Evolutionary conservation across 2,888 invertebrate genomes (phyloP), one percentile per base, ranked within the genome.

Genomic region (Taenaris catops): DNA sequence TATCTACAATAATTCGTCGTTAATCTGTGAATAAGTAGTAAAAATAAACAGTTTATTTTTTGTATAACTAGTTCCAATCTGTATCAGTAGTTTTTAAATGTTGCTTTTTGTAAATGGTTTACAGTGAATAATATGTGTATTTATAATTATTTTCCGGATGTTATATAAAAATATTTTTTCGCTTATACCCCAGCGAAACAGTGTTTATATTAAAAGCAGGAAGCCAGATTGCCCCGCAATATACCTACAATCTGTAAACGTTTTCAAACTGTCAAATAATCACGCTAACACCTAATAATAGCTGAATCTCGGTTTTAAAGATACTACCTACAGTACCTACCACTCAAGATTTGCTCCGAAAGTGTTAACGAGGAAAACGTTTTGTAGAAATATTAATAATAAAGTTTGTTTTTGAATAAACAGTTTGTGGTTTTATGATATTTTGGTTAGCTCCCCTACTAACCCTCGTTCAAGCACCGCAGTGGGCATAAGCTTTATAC

Each of bases 191-290:
- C 49, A 51, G 59, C 72, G 65, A 81, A 80, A 66, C 67, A 51
- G 53, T 84, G 79, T 84, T 84, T 83, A 84, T 65, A 71, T 68
- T 61, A 76, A 67, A 65, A 61, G 58, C 80, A 75, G 84, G 81
- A 84, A 84, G 69, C 84, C 86, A 84, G 72, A 84, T 86, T 79
- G 83, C 84, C 73, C 51, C 51, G 61, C 75, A 81, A 83, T 81
- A 81, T 65, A 63, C 60, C 60, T 61, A 63, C 55, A 55, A 65
- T 80, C 79, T 78, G 78, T 80, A 81, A 84, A 84, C 83, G 84
- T 86, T 79, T 84, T 86, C 81, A 84, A 86, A 72, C 83, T 84
- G 86, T 84, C 86, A 83, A 84, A 86, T 83, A 83, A 80, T 79
- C 73, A 67, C 61, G 60, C 67, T 83, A 79, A 73, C 86, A 86